phyloP scores from a whole-genome alignment of 2,113 vertebrate genomes.

The Ictidomys tridecemlineatus region DNA sequence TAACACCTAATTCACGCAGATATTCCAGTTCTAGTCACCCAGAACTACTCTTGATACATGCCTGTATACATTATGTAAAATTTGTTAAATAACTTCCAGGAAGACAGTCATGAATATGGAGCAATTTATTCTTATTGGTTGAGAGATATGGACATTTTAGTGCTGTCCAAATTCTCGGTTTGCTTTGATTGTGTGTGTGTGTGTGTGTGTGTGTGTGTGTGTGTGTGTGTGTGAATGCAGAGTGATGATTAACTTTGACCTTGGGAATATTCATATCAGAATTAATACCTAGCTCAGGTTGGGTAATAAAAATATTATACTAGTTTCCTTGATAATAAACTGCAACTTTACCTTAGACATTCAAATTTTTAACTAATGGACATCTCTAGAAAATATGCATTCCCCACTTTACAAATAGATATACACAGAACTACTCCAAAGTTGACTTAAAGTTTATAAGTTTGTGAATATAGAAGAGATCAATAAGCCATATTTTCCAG shows the following conservation, averaged over 20 bases:
- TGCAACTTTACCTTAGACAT: not conserved
- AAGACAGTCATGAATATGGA: not conserved
- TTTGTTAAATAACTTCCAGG: not conserved
- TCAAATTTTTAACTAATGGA: not conserved
- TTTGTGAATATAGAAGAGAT: not conserved
- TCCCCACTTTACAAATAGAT: not conserved
- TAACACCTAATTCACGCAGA: conserved; percentile 22
- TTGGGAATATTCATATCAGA: not conserved
- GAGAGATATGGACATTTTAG: not conserved
- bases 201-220: not conserved
- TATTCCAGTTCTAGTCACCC: not conserved
- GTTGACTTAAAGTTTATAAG: not conserved
- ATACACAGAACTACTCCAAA: not conserved
- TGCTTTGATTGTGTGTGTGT: not conserved
- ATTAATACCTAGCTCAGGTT: not conserved
- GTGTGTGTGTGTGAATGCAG: not conserved
- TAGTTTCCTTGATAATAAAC: not conserved
- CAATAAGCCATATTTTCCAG: not conserved
- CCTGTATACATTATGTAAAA: not conserved
- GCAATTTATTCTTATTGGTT: not conserved
- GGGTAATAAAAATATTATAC: not conserved
- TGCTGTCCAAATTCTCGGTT: not conserved
- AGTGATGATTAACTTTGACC: not conserved
- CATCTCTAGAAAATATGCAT: not conserved
- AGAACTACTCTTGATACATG: not conserved